phyloP scores from a whole-genome alignment of 1,140 invertebrate species.

The Aricia agestis region DNA sequence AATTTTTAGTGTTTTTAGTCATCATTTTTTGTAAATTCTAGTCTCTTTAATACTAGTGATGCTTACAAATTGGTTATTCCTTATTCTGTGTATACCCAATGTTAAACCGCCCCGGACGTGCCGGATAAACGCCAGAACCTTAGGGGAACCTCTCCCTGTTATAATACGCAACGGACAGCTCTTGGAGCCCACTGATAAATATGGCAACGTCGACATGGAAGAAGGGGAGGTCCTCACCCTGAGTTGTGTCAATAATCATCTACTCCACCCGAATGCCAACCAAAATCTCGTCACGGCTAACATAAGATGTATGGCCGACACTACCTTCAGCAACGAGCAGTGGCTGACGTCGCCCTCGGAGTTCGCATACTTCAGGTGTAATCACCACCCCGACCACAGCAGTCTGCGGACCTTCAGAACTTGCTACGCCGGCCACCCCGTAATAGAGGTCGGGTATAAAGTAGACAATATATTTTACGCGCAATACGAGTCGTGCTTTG shows the following conservation, averaged over 20 bases:
- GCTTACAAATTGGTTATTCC: slow-evolving; percentile 40
- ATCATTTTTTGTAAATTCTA: background rate
- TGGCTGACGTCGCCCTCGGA: slow-evolving; percentile 42
- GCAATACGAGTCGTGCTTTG: slow-evolving; percentile 59
- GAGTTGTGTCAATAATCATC: slow-evolving; percentile 44
- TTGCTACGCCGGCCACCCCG: slow-evolving; percentile 45
- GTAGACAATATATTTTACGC: slow-evolving; percentile 49
- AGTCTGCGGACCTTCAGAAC: slow-evolving; percentile 51
- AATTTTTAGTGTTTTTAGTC: background rate
- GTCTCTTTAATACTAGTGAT: slow-evolving; percentile 27
- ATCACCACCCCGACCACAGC: slow-evolving; percentile 37
- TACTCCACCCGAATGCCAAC: slow-evolving; percentile 42
- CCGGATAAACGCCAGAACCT: slow-evolving; percentile 48
- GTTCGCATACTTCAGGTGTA: slow-evolving; percentile 51
- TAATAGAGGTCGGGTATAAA: slow-evolving; percentile 60
- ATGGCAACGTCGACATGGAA: slow-evolving; percentile 46
- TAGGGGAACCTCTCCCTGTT: slow-evolving; percentile 52
- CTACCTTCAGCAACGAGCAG: slow-evolving; percentile 50
- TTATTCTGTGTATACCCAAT: slow-evolving; percentile 51
- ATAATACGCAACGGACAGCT: slow-evolving; percentile 47
- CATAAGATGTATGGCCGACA: slow-evolving; percentile 47
- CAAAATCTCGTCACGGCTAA: slow-evolving; percentile 32
- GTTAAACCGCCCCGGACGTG: slow-evolving; percentile 41
- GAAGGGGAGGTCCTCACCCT: slow-evolving; percentile 46
- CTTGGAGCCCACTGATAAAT: slow-evolving; percentile 50